Evolutionary conservation across 2,888 invertebrate species (phyloP), one percentile per base, ranked within the genome.

Genomic region (Mesorhabditis belari): DNA sequence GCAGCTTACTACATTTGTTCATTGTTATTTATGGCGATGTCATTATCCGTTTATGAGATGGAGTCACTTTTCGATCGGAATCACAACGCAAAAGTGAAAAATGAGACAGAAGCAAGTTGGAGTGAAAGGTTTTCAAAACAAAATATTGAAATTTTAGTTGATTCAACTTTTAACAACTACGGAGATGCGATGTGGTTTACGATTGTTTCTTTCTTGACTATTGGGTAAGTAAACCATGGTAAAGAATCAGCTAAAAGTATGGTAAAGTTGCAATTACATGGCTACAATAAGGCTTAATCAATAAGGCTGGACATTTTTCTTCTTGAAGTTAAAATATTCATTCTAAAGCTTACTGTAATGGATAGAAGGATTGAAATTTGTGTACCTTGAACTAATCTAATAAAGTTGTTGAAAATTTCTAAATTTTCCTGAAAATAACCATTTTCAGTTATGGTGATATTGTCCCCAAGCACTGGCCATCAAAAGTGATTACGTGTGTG

Each of bases 121-220:
- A n/a, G n/a, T n/a, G n/a, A n/a, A n/a, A n/a, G n/a, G n/a, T n/a
- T n/a, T n/a, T n/a, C n/a, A n/a, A n/a, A n/a, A n/a, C n/a, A n/a
- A n/a, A n/a, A n/a, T n/a, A n/a, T n/a, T n/a, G n/a, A n/a, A n/a
- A n/a, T n/a, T n/a, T n/a, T n/a, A n/a, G n/a, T n/a, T n/a, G n/a
- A n/a, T 12, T 61, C 72, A 4, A 72, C 44, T 35, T 35, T 73
- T 35, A 21, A 21, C 5, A 61, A 60, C 28, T 72, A 64, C 51
- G 71, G 63, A 5, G 73, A 77, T 24, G 67, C 78, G 0, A 70
- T 76, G 66, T 78, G 78, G 78, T 78, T 74, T 57, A 70, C 67
- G 5, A 67, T 67, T 3, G 74, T 77, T 23, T 69, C 76, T 4
- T 64, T 76, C 1, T 27, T 73, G 27, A 76, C 73, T 9, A 68